phyloP scores from a whole-genome alignment of 2,888 invertebrate species.

The Trisateles emortualis region DNA sequence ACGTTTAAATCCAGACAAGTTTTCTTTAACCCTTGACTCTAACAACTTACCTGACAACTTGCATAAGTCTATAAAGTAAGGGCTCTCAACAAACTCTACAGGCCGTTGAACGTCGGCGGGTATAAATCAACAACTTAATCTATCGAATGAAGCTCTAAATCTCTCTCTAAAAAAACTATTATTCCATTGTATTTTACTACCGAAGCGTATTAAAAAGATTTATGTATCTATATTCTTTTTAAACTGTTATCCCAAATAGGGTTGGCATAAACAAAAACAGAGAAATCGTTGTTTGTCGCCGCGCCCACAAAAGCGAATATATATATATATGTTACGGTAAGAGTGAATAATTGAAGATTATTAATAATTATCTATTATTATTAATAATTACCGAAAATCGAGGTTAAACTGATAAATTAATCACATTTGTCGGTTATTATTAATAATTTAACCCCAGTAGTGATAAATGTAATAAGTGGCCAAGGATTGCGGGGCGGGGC shows the following conservation, averaged over 20 bases:
- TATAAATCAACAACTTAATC: background rate
- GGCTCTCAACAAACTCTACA: background rate
- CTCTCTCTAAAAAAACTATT: constrained; percentile 33
- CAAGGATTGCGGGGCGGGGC: too few relatives aligned
- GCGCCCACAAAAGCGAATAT: too few relatives aligned
- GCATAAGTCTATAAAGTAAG: too few relatives aligned
- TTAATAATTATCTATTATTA: too few relatives aligned
- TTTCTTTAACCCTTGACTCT: constrained; percentile 34
- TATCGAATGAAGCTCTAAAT: constrained; percentile 18
- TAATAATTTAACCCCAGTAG: too few relatives aligned
- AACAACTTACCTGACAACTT: constrained; percentile 23
- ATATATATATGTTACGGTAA: too few relatives aligned
- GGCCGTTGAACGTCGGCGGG: background rate
- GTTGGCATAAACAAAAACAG: constrained; percentile 2
- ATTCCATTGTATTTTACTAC: constrained; percentile 36
- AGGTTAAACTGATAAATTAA: too few relatives aligned
- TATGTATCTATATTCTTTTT: constrained; percentile 23
- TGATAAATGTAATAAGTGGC: too few relatives aligned
- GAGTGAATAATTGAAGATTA: too few relatives aligned
- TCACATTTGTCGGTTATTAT: too few relatives aligned
- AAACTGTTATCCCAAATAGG: background rate
- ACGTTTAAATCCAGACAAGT: constrained; percentile 14
- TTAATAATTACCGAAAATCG: too few relatives aligned
- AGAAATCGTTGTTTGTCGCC: too few relatives aligned
- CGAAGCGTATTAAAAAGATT: constrained; percentile 34